phyloP scores from a whole-genome alignment of 2,113 vertebrate genomes.

The Muntiacus reevesi region DNA sequence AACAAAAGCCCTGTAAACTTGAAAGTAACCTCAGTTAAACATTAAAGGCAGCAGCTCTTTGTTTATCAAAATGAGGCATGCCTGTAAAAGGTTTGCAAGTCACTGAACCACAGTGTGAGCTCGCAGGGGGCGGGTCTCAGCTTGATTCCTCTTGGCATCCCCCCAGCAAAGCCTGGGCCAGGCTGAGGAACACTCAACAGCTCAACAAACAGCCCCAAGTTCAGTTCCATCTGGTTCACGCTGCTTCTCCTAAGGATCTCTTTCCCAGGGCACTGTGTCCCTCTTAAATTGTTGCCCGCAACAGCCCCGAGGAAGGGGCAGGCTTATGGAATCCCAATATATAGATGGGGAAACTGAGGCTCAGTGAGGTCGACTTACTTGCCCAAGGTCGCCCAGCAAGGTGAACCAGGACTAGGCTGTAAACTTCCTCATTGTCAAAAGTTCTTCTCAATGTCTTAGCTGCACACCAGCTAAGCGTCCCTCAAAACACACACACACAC shows the following conservation, averaged over 20 bases:
- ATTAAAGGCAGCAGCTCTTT: slow-evolving; percentile 1
- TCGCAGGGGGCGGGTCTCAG: neutral
- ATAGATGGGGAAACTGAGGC: neutral
- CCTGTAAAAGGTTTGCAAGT: neutral
- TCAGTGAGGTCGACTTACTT: neutral
- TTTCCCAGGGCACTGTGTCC: neutral
- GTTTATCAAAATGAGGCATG: slow-evolving; percentile 9
- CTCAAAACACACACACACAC: neutral
- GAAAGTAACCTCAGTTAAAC: slow-evolving; percentile 20
- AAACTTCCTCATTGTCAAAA: neutral
- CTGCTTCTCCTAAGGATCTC: neutral
- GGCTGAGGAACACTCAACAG: neutral
- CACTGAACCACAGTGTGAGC: neutral
- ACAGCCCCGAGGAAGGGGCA: neutral
- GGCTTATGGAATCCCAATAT: neutral
- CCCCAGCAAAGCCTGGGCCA: neutral
- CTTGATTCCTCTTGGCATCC: neutral
- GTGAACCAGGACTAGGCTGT: slow-evolving; percentile 12
- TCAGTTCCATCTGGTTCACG: neutral
- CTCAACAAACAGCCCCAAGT: neutral
- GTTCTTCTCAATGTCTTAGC: neutral
- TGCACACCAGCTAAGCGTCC: neutral
- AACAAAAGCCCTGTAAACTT: neutral
- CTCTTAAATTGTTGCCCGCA: neutral
- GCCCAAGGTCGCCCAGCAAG: slow-evolving; percentile 60